Conservation (phyloP, 2,113 vertebrate genomes). For the Nerophis ophidion region DNA sequence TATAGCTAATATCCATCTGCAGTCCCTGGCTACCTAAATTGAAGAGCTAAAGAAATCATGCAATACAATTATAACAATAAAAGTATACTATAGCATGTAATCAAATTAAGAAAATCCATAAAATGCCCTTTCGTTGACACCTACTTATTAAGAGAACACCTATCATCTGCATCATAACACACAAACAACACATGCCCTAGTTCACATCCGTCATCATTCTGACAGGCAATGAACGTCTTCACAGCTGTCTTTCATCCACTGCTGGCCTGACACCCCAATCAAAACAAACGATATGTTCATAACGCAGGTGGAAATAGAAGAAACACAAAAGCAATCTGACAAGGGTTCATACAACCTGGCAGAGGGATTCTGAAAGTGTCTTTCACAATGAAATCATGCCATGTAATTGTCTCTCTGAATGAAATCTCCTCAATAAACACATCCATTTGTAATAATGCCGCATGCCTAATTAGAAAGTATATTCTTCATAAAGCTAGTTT, state of each 20-base stretch:
- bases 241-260: conserved; percentile 4
- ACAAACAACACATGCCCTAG: no score
- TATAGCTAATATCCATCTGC: no score
- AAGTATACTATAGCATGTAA: no score
- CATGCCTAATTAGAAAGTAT: conserved; percentile 18
- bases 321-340: conserved; percentile 5
- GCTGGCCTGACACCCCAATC: conserved; percentile 11
- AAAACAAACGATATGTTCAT: conserved; percentile 1
- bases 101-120: no score
- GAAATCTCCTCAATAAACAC: conserved; percentile 15
- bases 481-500: conserved; percentile 9
- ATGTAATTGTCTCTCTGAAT: conserved; percentile 17
- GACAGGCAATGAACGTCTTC: conserved; percentile 16
- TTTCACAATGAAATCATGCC: not conserved
- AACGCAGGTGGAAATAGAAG: not conserved
- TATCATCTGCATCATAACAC: no score
- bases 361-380: conserved; percentile 1
- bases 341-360: conserved; percentile 7
- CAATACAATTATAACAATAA: no score
- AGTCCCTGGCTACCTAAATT: no score
- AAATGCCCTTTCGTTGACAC: no score
- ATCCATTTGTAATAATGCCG: conserved; percentile 4
- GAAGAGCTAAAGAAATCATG: no score
- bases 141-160: no score
- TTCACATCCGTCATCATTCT: not conserved